These are phyloP conservation scores for Tachysurus fulvidraco DNA, from an alignment of 2,113 vertebrate species.

Conservation along the genomic window DNA sequence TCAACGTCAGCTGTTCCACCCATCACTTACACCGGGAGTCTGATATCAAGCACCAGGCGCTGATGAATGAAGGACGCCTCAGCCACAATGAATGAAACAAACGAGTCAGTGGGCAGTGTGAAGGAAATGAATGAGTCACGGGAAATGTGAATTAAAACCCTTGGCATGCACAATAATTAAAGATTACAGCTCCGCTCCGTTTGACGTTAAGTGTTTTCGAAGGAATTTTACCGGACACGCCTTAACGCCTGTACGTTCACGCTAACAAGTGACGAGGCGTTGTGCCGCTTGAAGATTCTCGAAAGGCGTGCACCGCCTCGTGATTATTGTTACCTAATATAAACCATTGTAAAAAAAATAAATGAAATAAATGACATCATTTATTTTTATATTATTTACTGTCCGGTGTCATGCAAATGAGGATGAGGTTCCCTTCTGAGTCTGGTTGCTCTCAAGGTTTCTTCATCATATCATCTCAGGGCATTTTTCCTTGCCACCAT, in stretches of 20 bases:
- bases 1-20: background rate
- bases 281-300: background rate
- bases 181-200: background rate
- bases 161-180: background rate
- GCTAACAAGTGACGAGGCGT: background rate
- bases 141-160: background rate
- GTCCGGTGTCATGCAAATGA: no score
- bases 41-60: background rate
- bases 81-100: background rate
- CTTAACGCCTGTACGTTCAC: background rate
- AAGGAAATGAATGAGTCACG: background rate
- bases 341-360: no score
- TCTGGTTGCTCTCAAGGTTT: no score
- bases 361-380: no score
- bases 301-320: background rate
- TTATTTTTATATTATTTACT: no score
- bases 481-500: no score
- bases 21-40: background rate
- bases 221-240: background rate
- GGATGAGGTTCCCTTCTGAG: no score
- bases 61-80: background rate
- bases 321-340: no score
- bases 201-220: background rate
- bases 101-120: background rate
- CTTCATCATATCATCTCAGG: no score